Base-by-base conservation (phyloP, 2,797 vertebrate genomes). In the Coracias cyanogaster region DNA sequence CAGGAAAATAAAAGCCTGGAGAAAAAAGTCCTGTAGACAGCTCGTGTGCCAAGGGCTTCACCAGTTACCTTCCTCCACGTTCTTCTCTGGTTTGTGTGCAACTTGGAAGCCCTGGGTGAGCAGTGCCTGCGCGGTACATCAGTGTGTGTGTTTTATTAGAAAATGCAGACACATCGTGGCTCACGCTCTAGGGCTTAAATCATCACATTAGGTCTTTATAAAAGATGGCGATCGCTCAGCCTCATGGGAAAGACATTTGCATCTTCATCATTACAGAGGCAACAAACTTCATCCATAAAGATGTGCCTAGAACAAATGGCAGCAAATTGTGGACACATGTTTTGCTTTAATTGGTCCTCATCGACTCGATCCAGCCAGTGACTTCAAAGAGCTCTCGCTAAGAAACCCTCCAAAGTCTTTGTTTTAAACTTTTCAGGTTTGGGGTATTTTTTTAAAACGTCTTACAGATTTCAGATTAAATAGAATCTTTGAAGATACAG, bases 231-330 rank as follows among this genome's bases (percentile, higher is more conserved):
- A 88, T 79, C 1, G 28, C 92, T 93, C 41, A 94, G 87, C 85
- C 84, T 95, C 83, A 55, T 57, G 93, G 89, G 88, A 97, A 95
- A 94, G 65, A n/a, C 58, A 96, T 96, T 94, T 94, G 82, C 96
- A 96, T 96, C 90, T 95, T 79, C 86, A 94, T 93, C 90, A 78
- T 66, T 88, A 90, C 49, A 87, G 73, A 96, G 91, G 83, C 66
- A 94, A 85, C 85, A 95, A 93, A 94, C 89, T 95, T 94, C 79
- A 95, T 94, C 91, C 92, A 96, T 95, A 97, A 95, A 97, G 92
- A 97, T 91, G 89, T 65, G 91, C 73, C 73, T 86, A 49, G 35
- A 96, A 96, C 95, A 97, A 97, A 97, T 89, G 89, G 93, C 87
- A 95, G 90, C 86, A 96, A 95, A 95, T 91, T 91, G 94, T 94